These are phyloP conservation scores for Caenorhabditis brenneri DNA, from an alignment of 1,140 invertebrate species.

Conservation along the genomic window DNA sequence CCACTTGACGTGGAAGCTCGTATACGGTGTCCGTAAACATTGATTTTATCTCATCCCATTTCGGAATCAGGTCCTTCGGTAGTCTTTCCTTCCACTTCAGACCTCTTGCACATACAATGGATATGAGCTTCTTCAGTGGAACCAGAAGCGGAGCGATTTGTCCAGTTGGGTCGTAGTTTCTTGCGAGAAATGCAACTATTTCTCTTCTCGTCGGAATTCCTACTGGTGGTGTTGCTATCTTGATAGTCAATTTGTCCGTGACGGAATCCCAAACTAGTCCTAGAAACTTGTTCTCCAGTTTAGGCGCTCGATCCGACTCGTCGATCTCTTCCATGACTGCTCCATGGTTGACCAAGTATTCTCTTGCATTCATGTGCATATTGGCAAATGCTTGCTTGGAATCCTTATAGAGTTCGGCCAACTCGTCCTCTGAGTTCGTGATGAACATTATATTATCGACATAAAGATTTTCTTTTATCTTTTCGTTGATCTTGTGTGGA, in stretches of 20 bases:
- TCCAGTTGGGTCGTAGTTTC: conserved; percentile 49
- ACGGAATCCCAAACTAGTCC: conserved; percentile 30
- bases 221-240: background rate
- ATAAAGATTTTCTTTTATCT: background rate
- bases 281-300: conserved; percentile 31
- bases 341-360: conserved; percentile 14
- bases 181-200: background rate
- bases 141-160: conserved; percentile 25
- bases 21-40: background rate
- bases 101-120: background rate
- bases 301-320: conserved; percentile 1
- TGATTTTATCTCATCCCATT: conserved; percentile 1
- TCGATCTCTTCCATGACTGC: background rate
- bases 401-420: background rate
- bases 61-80: background rate
- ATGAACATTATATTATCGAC: conserved; percentile 15
- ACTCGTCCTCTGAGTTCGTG: background rate
- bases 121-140: conserved; percentile 25
- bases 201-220: background rate
- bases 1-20: background rate
- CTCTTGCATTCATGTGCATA: conserved; percentile 49
- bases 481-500: background rate
- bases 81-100: conserved; percentile 42
- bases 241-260: conserved; percentile 17
- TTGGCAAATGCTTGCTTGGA: conserved; percentile 24